Evolutionary conservation across 1,140 invertebrate species (phyloP), one percentile per base, ranked within the genome.

Genomic region (Gryllus bimaculatus): DNA sequence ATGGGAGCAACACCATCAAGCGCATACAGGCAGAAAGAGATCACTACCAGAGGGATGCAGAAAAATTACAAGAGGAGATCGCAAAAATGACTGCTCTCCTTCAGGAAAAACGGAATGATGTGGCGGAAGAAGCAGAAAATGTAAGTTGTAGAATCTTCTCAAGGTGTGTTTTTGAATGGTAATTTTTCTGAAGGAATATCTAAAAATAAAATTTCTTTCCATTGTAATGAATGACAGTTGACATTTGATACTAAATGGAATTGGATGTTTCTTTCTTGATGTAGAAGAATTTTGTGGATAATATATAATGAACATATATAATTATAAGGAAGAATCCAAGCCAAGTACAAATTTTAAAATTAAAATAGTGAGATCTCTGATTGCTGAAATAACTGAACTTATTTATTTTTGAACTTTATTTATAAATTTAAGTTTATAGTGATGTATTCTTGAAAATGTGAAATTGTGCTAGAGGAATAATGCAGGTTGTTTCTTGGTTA

Each of bases 131-230:
- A 66, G 75, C 80, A 39, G 84, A 87, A 79, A 84, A 84, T 74
- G 87, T 88, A 85, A 84, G 83, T 80, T 85, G 26, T 5, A 39
- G 26, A 39, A 39, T 39, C 18, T 66, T 66, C 10, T 66, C 54
- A 66, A 13, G 26, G 26, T 39, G 26, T 39, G 26, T 66, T 13
- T 66, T 66, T 66, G 54, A 3, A 66, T 3, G 54, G 18, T 54
- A 54, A 13, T 66, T 7, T 3, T 66, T 66, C 18, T 13, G 7
- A 66, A 66, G 54, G 7, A 13, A 66, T 66, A 13, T 66, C 18
- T 39, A 5, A 39, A 39, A 66, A 66, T 66, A 13, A 7, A 66
- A 7, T 66, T 10, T 66, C 18, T 7, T 66, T 18, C 0, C 18
- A 66, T 66, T 66, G 49, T 54, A 54, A 54, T 66, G 10, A 66